Base-by-base conservation (phyloP, 2,888 invertebrate species). In the Spodoptera littoralis region DNA sequence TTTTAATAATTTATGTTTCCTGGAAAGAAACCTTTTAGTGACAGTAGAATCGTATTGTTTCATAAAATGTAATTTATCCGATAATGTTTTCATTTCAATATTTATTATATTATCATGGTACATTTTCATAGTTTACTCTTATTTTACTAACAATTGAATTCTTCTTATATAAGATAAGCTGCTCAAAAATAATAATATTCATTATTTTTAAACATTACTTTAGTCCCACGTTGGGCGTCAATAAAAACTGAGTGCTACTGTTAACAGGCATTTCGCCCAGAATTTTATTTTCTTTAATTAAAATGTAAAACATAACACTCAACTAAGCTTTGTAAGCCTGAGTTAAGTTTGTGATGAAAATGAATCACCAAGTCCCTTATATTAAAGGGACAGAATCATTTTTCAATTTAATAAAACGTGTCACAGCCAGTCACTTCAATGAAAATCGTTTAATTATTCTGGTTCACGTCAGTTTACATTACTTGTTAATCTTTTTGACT, bases 331-430 rank as follows among this genome's bases (percentile, higher is more conserved):
- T 9, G 11, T 62, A 68, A 76, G 64, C 60, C 59, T 11, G 48
- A 62, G 59, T 55, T 73, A 60, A 52, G 73, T 66, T 60, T 76
- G 18, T 62, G 57, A 73, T 72, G 61, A 67, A 73, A 73, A 76
- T 62, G 13, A 60, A 65, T 72, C 60, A 51, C 52, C 41, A 36
- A 65, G 58, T 18, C 66, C 24, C 47, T 50, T 27, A 48, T 57
- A 72, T 76, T 60, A 60, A 73, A 72, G 46, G 54, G 45, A 46
- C 45, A 24, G 57, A 57, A 65, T 53, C 12, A 65, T 70, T 71
- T 70, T 60, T 60, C 53, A 65, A 53, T 72, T 71, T 72, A 76
- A 76, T 76, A 57, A 71, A 71, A 71, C 56, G 54, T 47, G 53
- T 60, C 73, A 60, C 54, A 47, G 45, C 72, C 53, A 46, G 30